These are phyloP conservation scores for Lycorma delicatula DNA, from an alignment of 1,140 invertebrate genomes.

Conservation along the genomic window DNA sequence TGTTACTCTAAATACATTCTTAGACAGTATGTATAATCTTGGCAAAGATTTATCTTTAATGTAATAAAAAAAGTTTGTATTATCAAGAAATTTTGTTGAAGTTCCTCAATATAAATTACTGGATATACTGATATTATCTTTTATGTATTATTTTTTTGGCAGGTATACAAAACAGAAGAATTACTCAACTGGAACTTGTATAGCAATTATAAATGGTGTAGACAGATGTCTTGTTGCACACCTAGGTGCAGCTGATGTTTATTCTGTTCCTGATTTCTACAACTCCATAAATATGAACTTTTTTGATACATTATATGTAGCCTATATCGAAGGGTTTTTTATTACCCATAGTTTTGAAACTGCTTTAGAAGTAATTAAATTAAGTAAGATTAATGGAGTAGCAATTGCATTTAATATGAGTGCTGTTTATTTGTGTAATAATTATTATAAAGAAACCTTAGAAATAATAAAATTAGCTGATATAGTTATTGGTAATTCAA, in stretches of 20 bases:
- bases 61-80: too few species aligned
- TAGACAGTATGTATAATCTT: too few species aligned
- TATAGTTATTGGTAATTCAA: slow-evolving; percentile 14
- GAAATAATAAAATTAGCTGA: slow-evolving; percentile 8
- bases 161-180: neutral
- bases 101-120: too few species aligned
- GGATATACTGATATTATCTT: too few species aligned
- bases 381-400: slow-evolving; percentile 9
- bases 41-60: too few species aligned
- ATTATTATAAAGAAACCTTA: neutral
- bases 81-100: too few species aligned
- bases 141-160: too few species aligned
- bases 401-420: slow-evolving; percentile 10
- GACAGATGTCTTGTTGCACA: slow-evolving; percentile 38
- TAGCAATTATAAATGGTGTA: slow-evolving; percentile 42
- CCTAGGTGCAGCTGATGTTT: slow-evolving; percentile 31
- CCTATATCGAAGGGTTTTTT: slow-evolving; percentile 19
- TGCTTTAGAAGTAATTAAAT: neutral
- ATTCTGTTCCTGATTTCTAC: slow-evolving; percentile 24
- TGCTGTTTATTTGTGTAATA: slow-evolving; percentile 8
- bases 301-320: neutral
- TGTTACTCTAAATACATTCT: too few species aligned
- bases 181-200: slow-evolving; percentile 43
- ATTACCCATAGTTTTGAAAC: slow-evolving; percentile 13
- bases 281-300: neutral